Percentiles rank a stretch among this genome's conserved stretches.
Conservation (phyloP, 2,888 invertebrate genomes). For the Xestia rhomboidea region DNA sequence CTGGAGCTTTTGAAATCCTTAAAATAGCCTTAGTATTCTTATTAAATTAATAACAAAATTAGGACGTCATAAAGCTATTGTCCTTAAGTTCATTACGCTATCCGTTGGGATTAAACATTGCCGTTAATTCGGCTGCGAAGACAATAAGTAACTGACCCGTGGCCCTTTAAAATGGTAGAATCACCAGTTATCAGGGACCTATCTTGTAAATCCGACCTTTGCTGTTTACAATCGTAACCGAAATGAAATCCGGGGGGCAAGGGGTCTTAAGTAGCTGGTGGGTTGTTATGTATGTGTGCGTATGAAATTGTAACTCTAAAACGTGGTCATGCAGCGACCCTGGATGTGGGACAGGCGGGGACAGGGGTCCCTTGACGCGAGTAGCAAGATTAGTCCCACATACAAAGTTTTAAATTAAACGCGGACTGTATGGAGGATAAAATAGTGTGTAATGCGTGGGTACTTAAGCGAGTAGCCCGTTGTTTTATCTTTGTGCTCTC, state of each 20-base stretch:
- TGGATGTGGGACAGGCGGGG: slow-evolving; percentile 69
- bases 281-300: slow-evolving; percentile 59
- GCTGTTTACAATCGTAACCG: slow-evolving; percentile 25
- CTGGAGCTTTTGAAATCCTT: slow-evolving; percentile 12
- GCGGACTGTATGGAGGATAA: slow-evolving; percentile 63
- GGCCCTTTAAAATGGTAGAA: slow-evolving; percentile 72
- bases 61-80: slow-evolving; percentile 70
- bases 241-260: slow-evolving; percentile 56
- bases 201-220: slow-evolving; percentile 18
- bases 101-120: slow-evolving; percentile 70
- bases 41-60: slow-evolving; percentile 66
- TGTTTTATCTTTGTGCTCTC: slow-evolving; percentile 72
- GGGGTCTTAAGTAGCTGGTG: slow-evolving; percentile 55
- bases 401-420: slow-evolving; percentile 83
- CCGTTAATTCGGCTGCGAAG: slow-evolving; percentile 71
- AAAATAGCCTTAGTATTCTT: slow-evolving; percentile 39
- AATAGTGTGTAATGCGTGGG: slow-evolving; percentile 68
- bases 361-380: slow-evolving; percentile 76
- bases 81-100: slow-evolving; percentile 61
- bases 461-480: slow-evolving; percentile 63
- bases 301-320: slow-evolving; percentile 79
- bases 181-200: slow-evolving; percentile 48
- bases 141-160: slow-evolving; percentile 77
- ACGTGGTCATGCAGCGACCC: slow-evolving; percentile 77
- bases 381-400: slow-evolving; percentile 81